A percentile compares a stretch with the other conserved stretches of the same genome.
phyloP scores from a whole-genome alignment of 2,888 invertebrate genomes.

The Heliconius charithonia region DNA sequence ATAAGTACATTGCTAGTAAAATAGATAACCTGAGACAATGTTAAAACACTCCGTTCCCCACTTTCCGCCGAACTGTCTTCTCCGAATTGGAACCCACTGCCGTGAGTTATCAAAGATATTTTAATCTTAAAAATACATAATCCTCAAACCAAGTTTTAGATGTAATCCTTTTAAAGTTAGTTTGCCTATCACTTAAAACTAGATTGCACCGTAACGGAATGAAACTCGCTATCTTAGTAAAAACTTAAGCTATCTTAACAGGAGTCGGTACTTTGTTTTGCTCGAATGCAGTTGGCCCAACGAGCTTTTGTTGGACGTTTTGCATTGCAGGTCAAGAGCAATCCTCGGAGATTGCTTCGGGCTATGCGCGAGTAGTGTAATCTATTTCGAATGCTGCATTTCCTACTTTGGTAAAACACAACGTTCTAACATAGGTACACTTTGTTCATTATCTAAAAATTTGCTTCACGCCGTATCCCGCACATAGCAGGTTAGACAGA shows the following conservation, averaged over 20 bases:
- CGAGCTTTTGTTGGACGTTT: conserved; percentile 67
- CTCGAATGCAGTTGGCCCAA: conserved; percentile 51
- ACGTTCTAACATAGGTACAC: background rate
- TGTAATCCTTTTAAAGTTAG: conserved; percentile 30
- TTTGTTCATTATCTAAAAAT: background rate
- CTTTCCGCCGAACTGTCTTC: no score
- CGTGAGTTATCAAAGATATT: background rate
- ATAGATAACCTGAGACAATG: no score
- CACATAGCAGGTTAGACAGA: no score
- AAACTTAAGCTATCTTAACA: conserved; percentile 43
- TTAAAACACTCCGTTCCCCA: no score
- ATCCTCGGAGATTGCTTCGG: conserved; percentile 67
- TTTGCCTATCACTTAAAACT: conserved; percentile 36
- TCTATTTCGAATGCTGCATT: conserved; percentile 44
- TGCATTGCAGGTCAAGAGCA: conserved; percentile 74
- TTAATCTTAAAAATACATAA: conserved; percentile 7
- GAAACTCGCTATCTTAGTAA: conserved; percentile 42
- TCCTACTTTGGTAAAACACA: conserved; percentile 27
- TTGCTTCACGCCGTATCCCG: no score
- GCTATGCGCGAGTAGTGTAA: conserved; percentile 50
- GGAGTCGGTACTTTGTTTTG: conserved; percentile 52
- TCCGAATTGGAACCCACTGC: no score
- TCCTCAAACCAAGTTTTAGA: conserved; percentile 25
- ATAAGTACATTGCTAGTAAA: no score
- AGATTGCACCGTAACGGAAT: conserved; percentile 36